Evolutionary conservation across 1,140 invertebrate genomes (phyloP).

Genomic region (Cydia fagiglandana): DNA sequence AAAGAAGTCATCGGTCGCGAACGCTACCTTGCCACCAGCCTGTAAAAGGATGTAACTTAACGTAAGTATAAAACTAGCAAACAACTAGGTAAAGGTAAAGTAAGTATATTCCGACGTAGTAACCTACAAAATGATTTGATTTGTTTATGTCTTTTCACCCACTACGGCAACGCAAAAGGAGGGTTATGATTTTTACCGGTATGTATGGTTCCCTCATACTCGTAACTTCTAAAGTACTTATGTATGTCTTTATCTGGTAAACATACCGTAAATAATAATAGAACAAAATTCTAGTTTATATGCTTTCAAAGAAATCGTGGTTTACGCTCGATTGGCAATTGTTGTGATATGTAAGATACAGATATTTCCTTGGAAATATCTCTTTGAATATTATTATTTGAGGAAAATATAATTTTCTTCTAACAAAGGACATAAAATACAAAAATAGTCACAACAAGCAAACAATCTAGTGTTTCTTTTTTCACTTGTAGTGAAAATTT

Average conservation of each 20-base stretch:
- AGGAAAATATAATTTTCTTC: neutral
- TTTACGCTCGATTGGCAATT: neutral
- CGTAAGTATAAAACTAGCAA: no score
- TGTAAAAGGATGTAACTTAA: conserved; percentile 45
- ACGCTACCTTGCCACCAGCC: conserved; percentile 82
- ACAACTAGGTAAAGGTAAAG: neutral
- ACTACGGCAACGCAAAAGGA: no score
- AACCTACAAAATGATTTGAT: neutral
- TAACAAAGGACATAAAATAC: no score
- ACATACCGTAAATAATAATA: neutral
- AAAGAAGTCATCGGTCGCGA: conserved; percentile 86
- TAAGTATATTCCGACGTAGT: neutral
- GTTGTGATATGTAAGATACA: neutral
- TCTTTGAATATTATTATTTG: neutral
- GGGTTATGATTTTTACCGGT: no score
- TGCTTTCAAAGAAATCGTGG: neutral
- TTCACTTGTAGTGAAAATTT: no score
- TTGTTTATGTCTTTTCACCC: neutral
- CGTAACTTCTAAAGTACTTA: no score
- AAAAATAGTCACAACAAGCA: no score
- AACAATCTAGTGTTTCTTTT: no score
- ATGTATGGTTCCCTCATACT: no score
- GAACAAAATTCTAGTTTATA: neutral
- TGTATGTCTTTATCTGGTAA: neutral
- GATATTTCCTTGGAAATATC: neutral